Evolutionary conservation across 2,113 vertebrate species (phyloP).

Genomic region (Zapornia atra): DNA sequence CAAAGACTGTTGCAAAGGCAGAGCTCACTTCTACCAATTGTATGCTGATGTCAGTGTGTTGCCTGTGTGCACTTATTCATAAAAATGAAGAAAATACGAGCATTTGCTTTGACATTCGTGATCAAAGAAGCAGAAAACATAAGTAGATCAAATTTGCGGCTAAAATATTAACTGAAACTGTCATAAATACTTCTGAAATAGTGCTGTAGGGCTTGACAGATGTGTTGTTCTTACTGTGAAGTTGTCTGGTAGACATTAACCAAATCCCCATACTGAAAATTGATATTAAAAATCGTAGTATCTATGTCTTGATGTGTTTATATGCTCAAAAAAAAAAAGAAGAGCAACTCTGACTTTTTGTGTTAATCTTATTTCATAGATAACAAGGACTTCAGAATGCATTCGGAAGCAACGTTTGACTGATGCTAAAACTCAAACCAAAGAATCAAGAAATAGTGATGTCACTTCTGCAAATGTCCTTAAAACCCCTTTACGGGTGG

Average conservation of each 20-base stretch:
- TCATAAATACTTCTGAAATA: neutral
- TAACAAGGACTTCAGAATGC: conserved; percentile 60
- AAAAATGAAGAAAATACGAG: neutral
- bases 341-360: neutral
- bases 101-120: neutral
- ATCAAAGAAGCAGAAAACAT: neutral
- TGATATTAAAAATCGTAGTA: neutral
- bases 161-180: neutral
- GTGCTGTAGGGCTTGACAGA: neutral
- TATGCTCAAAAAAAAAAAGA: accelerated
- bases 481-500: conserved; percentile 17
- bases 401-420: conserved; percentile 50
- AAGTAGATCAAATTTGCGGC: neutral
- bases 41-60: neutral
- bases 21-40: neutral
- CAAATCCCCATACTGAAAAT: neutral
- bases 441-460: conserved; percentile 54
- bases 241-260: neutral
- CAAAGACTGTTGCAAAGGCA: neutral
- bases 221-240: neutral
- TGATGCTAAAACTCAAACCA: conserved; percentile 47
- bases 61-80: neutral
- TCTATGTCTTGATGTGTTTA: neutral
- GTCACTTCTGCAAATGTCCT: conserved; percentile 40
- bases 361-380: conserved; percentile 56